phyloP scores from a whole-genome alignment of 2,113 vertebrate genomes.

The Synodontis membranacea region DNA sequence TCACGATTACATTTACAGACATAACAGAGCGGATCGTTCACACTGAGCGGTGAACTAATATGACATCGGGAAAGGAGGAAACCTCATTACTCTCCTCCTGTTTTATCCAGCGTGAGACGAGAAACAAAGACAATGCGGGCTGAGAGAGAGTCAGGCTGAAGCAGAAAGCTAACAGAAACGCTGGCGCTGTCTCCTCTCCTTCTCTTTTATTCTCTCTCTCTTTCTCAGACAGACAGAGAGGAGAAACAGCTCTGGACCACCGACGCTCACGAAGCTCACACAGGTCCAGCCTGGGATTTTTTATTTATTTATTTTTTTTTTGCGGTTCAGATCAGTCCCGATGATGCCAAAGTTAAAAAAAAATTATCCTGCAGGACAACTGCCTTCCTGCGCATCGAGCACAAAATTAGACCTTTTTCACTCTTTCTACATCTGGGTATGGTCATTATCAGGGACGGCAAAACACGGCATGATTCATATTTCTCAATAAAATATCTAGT shows the following conservation, averaged over 20 bases:
- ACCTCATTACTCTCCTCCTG: background rate
- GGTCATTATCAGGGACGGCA: no score
- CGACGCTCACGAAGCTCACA: slow-evolving; percentile 10
- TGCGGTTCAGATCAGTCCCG: background rate
- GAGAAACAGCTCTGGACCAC: slow-evolving; percentile 41
- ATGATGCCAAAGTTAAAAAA: background rate
- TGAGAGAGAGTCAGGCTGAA: background rate
- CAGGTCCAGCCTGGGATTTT: background rate
- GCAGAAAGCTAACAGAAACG: slow-evolving; percentile 17
- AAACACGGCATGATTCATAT: background rate
- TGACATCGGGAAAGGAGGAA: background rate
- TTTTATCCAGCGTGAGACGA: background rate
- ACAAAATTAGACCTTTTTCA: no score
- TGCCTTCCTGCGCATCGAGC: no score
- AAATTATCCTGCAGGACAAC: background rate
- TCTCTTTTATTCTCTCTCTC: background rate
- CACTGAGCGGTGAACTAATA: slow-evolving; percentile 47
- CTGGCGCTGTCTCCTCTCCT: background rate
- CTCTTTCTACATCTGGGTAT: no score
- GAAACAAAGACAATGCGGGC: background rate
- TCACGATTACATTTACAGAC: slow-evolving; percentile 49
- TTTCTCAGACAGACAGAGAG: slow-evolving; percentile 8
- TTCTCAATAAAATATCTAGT: background rate
- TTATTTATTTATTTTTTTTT: background rate
- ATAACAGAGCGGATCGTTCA: slow-evolving; percentile 45